Conservation (phyloP, 2,113 vertebrate genomes). For the Microcebus tavaratra region DNA sequence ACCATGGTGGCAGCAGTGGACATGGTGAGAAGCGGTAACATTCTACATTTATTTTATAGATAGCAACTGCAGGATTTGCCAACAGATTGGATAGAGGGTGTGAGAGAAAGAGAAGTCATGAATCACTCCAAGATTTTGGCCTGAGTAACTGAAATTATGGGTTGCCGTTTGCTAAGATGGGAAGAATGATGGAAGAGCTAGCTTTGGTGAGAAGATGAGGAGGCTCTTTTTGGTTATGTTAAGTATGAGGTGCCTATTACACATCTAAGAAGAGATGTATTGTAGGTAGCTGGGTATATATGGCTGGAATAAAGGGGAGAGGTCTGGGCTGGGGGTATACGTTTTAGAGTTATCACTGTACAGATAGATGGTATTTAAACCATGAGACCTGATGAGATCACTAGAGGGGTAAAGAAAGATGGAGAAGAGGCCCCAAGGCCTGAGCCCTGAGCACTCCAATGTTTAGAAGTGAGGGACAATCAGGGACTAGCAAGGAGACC, state of each 20-base stretch:
- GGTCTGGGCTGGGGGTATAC: not conserved
- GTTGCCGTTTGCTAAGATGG: not conserved
- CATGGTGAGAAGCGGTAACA: not conserved
- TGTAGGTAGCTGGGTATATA: not conserved
- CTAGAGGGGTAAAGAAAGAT: not conserved
- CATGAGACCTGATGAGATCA: not conserved
- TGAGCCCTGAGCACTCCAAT: not conserved
- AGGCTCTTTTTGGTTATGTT: not conserved
- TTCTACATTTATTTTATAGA: not conserved
- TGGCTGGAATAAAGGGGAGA: not conserved
- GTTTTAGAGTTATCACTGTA: not conserved
- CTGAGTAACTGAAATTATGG: not conserved
- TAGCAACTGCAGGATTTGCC: not conserved
- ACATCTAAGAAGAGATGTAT: not conserved
- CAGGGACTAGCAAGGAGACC: not conserved
- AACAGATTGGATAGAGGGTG: not conserved
- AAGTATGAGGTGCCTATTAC: not conserved
- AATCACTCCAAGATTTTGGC: not conserved
- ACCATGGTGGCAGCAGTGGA: not conserved
- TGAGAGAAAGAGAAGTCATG: slow-evolving; percentile 10
- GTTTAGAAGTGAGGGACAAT: not conserved
- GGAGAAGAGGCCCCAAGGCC: too few species aligned
- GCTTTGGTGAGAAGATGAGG: not conserved
- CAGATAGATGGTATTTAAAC: not conserved
- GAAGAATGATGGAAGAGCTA: not conserved